Evolutionary conservation across 2,113 vertebrate species (phyloP), one percentile per base, ranked within the genome.

Genomic region (Rostratula benghalensis): DNA sequence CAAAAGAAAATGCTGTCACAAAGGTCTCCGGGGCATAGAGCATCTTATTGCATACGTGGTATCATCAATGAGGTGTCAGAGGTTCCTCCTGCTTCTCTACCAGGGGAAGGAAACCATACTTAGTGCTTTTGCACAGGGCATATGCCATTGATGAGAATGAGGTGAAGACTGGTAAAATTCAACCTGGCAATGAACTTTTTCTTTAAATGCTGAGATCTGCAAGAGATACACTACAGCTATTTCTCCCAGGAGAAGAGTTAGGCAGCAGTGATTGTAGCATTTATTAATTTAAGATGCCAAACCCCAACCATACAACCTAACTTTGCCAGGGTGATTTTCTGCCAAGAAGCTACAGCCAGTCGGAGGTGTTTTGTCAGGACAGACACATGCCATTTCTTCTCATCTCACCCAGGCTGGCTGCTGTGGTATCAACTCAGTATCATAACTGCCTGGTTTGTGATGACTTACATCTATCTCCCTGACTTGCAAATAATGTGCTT

Each of bases 401-500:
- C 45, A 53, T 64, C 90, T 70, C 35, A 50, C 35, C 57, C 53
- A 82, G 39, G 24, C 33, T 76, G 61, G 30, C 33, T 77, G 13
- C 33, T 16, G 35, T 43, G 39, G 15, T 30, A 30, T 51, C 31
- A 94, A 79, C 20, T 46, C 20, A 46, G 18, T 48, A 91, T 22
- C 28, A 64, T 65, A 94, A 78, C 31, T 64, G 35, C 22, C 53
- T 60, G 41, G 27, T 63, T 84, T 83, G 75, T 81, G 56, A 73
- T 48, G 50, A 83, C 30, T 3, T 80, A 17, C 48, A 76, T 60
- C 43, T n/a, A 56, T 59, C 78, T 79, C 53, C 75, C 90, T 41
- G 92, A 53, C 67, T 81, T 59, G 84, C 60, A 84, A 83, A 75
- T 77, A 61, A 83, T 37, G 45, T 48, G 69, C 57, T 89, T n/a